Percentiles rank a stretch among this genome's conserved stretches.
These are phyloP conservation scores for Lycaon pictus DNA, from an alignment of 2,113 vertebrate species.

Conservation along the genomic window DNA sequence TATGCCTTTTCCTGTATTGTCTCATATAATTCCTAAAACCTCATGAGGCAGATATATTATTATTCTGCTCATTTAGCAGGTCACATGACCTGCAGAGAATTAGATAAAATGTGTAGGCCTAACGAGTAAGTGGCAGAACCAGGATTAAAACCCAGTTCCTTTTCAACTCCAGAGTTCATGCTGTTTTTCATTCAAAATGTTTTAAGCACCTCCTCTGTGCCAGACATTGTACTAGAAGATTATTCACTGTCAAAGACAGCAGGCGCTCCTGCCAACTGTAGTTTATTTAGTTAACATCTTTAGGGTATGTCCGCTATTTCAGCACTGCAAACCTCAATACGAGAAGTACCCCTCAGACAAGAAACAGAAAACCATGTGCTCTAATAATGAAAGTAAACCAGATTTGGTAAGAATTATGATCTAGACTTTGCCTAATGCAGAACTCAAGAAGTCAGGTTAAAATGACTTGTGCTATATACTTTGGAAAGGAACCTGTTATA, in stretches of 20 bases:
- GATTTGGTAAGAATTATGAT: not conserved
- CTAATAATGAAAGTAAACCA: not conserved
- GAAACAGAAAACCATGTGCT: conserved; percentile 1
- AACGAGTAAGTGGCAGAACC: not conserved
- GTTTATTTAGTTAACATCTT: not conserved
- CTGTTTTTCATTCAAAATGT: not conserved
- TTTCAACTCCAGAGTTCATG: not conserved
- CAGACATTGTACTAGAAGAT: not conserved
- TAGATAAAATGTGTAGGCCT: not conserved
- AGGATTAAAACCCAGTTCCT: conserved; percentile 13
- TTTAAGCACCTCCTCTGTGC: not conserved
- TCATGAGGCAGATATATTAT: not conserved
- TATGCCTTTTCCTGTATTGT: not conserved
- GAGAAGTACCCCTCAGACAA: not conserved
- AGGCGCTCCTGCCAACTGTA: not conserved
- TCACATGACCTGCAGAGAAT: not conserved
- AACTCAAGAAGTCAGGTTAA: conserved; percentile 25
- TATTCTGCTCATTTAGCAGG: not conserved
- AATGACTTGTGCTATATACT: not conserved
- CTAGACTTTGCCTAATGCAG: not conserved
- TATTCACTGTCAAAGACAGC: not conserved
- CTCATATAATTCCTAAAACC: conserved; percentile 1
- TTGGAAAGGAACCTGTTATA: conserved; percentile 29
- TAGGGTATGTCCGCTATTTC: not conserved
- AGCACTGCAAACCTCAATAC: not conserved